Conservation (phyloP, 2,797 vertebrate genomes). For the Myoxocephalus aenaeus region DNA sequence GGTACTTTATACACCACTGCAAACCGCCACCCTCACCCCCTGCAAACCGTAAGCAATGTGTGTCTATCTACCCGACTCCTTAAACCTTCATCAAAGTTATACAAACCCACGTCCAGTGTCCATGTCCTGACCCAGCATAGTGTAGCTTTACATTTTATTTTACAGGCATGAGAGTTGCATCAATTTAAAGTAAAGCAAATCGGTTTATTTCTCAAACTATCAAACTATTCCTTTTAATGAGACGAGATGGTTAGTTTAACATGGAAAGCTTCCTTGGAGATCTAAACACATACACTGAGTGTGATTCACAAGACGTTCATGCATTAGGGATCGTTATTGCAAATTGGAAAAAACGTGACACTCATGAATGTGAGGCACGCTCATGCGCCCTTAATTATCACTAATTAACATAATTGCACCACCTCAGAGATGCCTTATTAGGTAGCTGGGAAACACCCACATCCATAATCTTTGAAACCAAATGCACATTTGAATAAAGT, state of each 20-base stretch:
- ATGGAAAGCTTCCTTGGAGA: not conserved
- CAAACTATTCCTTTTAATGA: not conserved
- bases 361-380: conserved; percentile 28
- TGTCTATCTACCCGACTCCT: not conserved
- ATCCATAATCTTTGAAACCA: conserved; percentile 6
- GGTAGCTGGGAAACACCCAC: conserved; percentile 13
- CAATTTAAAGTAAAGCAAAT: not conserved
- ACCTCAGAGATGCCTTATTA: conserved; percentile 14
- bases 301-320: conserved; percentile 11
- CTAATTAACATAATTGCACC: conserved; percentile 37
- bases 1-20: too few relatives aligned
- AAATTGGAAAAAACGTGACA: conserved; percentile 21
- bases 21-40: not conserved
- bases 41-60: not conserved
- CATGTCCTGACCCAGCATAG: not conserved
- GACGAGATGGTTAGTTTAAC: not conserved
- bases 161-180: not conserved
- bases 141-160: not conserved
- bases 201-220: not conserved
- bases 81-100: conserved; percentile 1
- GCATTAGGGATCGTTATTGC: conserved; percentile 21
- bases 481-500: conserved; percentile 2
- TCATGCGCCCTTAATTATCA: conserved; percentile 33
- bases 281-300: not conserved
- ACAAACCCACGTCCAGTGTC: not conserved